Conservation (phyloP, 2,797 vertebrate genomes). For the Oreonectes daqikongensis region DNA sequence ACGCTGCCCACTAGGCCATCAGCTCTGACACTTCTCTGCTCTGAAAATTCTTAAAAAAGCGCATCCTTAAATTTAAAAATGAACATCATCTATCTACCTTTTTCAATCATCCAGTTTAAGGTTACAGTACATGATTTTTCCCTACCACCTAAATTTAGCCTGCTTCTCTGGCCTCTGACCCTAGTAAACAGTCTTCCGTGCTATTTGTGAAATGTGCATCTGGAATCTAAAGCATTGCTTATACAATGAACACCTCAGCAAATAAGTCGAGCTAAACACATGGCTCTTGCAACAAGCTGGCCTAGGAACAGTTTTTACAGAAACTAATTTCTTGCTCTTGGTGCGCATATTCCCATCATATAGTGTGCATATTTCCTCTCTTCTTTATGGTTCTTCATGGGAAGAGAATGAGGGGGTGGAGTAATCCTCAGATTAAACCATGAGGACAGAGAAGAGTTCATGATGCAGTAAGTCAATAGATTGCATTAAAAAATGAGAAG, state of each 20-base stretch:
- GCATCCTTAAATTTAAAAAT: not conserved
- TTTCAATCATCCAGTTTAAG: not conserved
- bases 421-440: not conserved
- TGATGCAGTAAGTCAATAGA: constrained; percentile 7
- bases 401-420: not conserved
- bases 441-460: not conserved
- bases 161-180: constrained; percentile 23
- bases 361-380: not conserved
- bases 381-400: constrained; percentile 25
- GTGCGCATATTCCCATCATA: not conserved
- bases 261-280: constrained; percentile 37
- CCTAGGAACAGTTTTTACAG: constrained; percentile 32
- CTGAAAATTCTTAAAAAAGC: too few species aligned
- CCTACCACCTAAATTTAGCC: constrained; percentile 7
- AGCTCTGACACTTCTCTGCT: too few species aligned
- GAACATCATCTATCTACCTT: too few species aligned
- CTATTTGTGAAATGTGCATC: constrained; percentile 43
- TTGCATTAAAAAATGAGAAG: not conserved
- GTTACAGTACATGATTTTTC: not conserved
- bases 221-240: constrained; percentile 33
- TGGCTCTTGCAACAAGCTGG: constrained; percentile 24
- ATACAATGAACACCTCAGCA: constrained; percentile 44
- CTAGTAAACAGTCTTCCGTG: constrained; percentile 3
- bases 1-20: too few species aligned
- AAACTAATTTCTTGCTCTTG: constrained; percentile 32